Percentiles rank a stretch among this genome's conserved stretches.
Conservation (phyloP, 2,888 invertebrate genomes). For the Venusia cambrica region DNA sequence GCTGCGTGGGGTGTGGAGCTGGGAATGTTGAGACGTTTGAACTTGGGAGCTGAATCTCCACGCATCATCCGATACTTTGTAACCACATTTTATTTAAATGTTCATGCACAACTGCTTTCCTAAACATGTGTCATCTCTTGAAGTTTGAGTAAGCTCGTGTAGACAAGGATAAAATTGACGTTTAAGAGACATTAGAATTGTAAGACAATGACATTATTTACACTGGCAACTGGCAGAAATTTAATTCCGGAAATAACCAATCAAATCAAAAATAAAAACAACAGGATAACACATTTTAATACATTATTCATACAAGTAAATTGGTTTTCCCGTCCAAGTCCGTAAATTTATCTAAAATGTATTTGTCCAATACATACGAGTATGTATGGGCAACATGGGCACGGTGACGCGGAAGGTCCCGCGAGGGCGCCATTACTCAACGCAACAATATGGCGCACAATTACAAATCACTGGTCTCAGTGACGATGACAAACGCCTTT, state of each 20-base stretch:
- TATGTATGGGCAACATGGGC: conserved; percentile 29
- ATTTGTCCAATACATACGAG: conserved; percentile 29
- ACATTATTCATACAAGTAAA: too few species aligned
- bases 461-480: conserved; percentile 66
- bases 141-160: too few species aligned
- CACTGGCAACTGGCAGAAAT: too few species aligned
- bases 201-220: too few species aligned
- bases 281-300: too few species aligned
- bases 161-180: too few species aligned
- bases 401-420: conserved; percentile 60
- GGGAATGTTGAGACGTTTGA: conserved; percentile 39
- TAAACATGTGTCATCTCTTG: too few species aligned
- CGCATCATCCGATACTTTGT: conserved; percentile 24
- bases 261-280: too few species aligned
- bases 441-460: conserved; percentile 74
- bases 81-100: neutral
- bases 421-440: conserved; percentile 63
- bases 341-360: conserved; percentile 25
- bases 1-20: conserved; percentile 63
- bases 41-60: conserved; percentile 26
- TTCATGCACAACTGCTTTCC: neutral
- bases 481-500: conserved; percentile 77
- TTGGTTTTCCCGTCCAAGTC: too few species aligned
- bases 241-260: too few species aligned
- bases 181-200: too few species aligned